phyloP scores from a whole-genome alignment of 2,888 invertebrate genomes.

The Philaethria dido region DNA sequence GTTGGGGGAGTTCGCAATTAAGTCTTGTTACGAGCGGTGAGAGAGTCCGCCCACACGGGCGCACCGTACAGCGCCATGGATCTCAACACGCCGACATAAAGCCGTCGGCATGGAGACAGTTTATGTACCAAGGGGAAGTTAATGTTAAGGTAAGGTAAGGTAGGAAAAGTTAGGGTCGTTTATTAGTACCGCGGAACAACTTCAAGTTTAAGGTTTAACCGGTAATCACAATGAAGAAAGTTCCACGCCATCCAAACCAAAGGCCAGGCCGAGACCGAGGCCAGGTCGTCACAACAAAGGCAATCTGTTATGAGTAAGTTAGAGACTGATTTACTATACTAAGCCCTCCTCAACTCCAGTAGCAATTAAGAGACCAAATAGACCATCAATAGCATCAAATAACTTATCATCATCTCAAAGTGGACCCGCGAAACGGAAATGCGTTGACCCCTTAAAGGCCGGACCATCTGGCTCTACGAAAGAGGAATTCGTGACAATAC shows the following conservation, averaged over 20 bases:
- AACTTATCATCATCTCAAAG: conserved; percentile 84
- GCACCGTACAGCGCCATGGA: no score
- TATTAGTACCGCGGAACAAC: conserved; percentile 88
- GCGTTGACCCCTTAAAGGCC: conserved; percentile 85
- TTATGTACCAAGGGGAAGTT: conserved; percentile 89
- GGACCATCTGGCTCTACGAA: conserved; percentile 84
- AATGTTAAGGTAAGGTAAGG: no score
- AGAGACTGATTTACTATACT: conserved; percentile 85
- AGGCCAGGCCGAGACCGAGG: conserved; percentile 84
- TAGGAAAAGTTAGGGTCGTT: conserved; percentile 88
- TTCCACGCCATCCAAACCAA: conserved; percentile 84
- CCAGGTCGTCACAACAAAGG: conserved; percentile 86
- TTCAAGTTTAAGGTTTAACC: conserved; percentile 89
- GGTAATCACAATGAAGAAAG: conserved; percentile 85
- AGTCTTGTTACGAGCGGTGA: no score
- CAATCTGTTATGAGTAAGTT: conserved; percentile 85
- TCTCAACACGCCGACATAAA: no score
- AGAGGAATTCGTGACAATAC: conserved; percentile 81
- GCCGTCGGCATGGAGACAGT: no score
- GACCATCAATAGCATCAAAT: conserved; percentile 85
- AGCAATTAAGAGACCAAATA: conserved; percentile 86
- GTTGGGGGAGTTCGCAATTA: no score
- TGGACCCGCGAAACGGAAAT: conserved; percentile 83
- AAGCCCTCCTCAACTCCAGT: conserved; percentile 85
- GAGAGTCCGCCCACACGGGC: no score